These are phyloP conservation scores for Takifugu rubripes DNA, from an alignment of 2,797 vertebrate genomes.

Conservation along the genomic window DNA sequence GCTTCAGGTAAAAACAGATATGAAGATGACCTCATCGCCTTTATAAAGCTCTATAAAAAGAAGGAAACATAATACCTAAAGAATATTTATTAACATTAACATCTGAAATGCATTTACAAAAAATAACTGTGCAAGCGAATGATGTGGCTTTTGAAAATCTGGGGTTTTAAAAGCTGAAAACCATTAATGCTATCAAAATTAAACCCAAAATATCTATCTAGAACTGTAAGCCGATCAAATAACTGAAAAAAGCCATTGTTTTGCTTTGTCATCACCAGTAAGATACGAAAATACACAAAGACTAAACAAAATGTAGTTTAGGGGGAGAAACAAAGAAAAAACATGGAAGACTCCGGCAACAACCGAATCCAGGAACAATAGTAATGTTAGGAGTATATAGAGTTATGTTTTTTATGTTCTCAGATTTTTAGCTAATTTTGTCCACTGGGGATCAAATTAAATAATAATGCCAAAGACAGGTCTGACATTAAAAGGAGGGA, in stretches of 20 bases:
- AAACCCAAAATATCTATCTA: too few relatives aligned
- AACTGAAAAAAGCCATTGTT: too few relatives aligned
- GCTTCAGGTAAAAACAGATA: constrained; percentile 4
- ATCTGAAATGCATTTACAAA: constrained; percentile 1
- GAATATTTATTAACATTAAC: background rate
- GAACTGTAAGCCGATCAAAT: too few relatives aligned
- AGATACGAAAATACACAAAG: background rate
- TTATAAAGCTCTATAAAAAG: background rate
- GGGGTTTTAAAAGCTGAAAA: too few relatives aligned
- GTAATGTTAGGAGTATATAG: constrained; percentile 17
- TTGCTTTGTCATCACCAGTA: background rate
- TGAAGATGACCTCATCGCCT: constrained; percentile 2
- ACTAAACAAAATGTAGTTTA: background rate
- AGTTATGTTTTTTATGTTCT: constrained; percentile 12
- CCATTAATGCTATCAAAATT: too few relatives aligned
- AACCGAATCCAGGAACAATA: constrained; percentile 9
- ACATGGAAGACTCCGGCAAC: constrained; percentile 7
- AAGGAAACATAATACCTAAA: background rate
- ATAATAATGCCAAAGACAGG: constrained; percentile 49
- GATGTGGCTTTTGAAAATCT: too few relatives aligned
- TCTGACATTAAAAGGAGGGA: constrained; percentile 69
- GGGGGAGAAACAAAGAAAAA: constrained; percentile 2
- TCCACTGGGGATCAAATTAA: constrained; percentile 48
- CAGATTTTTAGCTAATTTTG: constrained; percentile 33
- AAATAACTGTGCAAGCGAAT: background rate